Percentiles rank a stretch among this genome's conserved stretches.
Conservation (phyloP, 2,113 vertebrate species). For the Neogobius melanostomus region DNA sequence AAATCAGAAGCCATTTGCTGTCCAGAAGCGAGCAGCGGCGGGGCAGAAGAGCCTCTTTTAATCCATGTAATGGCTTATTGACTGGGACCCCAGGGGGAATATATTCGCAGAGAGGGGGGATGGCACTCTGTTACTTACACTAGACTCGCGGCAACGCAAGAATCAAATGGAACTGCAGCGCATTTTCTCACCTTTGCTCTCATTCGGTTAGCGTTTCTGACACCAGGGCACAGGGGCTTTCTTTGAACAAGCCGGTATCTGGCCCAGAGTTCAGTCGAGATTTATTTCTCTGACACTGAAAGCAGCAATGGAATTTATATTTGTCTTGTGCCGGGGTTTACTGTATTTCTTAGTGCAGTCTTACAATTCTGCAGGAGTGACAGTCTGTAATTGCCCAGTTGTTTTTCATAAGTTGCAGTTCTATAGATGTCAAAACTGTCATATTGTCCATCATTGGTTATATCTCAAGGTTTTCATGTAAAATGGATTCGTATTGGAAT, state of each 20-base stretch:
- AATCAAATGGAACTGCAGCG: conserved; percentile 50
- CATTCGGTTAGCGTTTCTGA: conserved; percentile 37
- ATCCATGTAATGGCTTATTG: conserved; percentile 76
- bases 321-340: not conserved
- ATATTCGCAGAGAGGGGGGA: conserved; percentile 51
- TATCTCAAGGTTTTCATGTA: too few relatives aligned
- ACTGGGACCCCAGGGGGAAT: conserved; percentile 71
- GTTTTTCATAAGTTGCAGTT: not conserved
- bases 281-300: not conserved
- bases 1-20: conserved; percentile 80
- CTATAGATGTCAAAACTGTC: too few relatives aligned
- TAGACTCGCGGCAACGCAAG: conserved; percentile 49
- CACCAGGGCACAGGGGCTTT: conserved; percentile 25
- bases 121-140: conserved; percentile 61
- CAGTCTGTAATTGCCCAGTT: not conserved
- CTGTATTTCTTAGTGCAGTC: not conserved
- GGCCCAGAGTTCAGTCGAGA: not conserved
- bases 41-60: conserved; percentile 64
- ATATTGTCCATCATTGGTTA: too few relatives aligned
- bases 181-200: conserved; percentile 47
- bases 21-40: conserved; percentile 56
- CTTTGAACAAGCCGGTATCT: not conserved
- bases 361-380: not conserved
- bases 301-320: not conserved
- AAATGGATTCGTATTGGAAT: too few relatives aligned